Evolutionary conservation across 2,888 invertebrate species (phyloP).

Genomic region (Lacanobia oleracea): DNA sequence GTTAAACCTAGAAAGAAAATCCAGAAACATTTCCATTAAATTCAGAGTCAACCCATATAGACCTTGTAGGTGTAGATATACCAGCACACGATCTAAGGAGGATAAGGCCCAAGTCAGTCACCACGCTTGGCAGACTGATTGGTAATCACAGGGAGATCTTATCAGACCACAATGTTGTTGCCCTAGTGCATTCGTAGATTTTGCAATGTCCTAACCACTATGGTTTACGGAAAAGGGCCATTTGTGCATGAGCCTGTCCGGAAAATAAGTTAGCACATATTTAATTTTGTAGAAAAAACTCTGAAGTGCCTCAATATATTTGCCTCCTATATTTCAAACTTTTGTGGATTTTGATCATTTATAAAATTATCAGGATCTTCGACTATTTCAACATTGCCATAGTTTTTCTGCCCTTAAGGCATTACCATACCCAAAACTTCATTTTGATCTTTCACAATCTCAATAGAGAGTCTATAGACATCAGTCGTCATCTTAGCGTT

Average conservation of each 20-base stretch:
- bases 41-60: not conserved
- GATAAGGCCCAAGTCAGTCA: constrained; percentile 35
- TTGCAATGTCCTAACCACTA: constrained; percentile 25
- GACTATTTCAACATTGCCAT: no score
- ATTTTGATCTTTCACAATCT: not conserved
- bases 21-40: not conserved
- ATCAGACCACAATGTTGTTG: constrained; percentile 37
- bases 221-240: constrained; percentile 8
- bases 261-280: no score
- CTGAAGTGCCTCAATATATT: no score
- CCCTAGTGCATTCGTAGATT: constrained; percentile 28
- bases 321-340: no score
- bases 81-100: constrained; percentile 24
- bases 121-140: constrained; percentile 29
- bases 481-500: not conserved
- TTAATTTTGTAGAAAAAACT: no score
- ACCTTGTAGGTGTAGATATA: constrained; percentile 1
- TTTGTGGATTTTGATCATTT: no score
- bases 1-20: no score
- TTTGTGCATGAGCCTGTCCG: not conserved
- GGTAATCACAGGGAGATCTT: constrained; percentile 45
- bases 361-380: no score
- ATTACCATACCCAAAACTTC: no score
- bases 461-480: not conserved
- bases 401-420: no score